Percentiles rank a stretch among this genome's conserved stretches.
These are phyloP conservation scores for Drosophila monieri DNA, from an alignment of 2,888 invertebrate species.

Conservation along the genomic window DNA sequence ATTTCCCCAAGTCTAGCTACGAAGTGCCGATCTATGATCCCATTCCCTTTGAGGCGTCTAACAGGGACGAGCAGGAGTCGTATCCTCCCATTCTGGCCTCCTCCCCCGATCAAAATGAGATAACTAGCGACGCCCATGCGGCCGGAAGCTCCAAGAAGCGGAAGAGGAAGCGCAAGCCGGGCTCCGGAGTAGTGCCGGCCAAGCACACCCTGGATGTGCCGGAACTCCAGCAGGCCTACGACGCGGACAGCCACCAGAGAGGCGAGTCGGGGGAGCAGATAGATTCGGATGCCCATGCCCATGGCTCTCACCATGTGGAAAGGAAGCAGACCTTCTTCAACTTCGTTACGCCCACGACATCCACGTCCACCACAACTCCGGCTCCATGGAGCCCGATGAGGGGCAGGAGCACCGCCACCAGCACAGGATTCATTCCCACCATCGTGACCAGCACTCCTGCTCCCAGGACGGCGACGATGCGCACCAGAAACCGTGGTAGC, in stretches of 20 bases:
- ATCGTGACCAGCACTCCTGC: conserved; percentile 50
- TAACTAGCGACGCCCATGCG: conserved; percentile 54
- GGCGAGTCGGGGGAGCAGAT: conserved; percentile 60
- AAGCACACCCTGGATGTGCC: conserved; percentile 81
- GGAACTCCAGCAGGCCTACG: conserved; percentile 81
- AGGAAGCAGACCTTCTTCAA: conserved; percentile 49
- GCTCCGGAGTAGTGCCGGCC: conserved; percentile 51
- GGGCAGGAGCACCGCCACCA: conserved; percentile 55
- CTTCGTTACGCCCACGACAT: conserved; percentile 37
- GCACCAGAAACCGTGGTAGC: conserved; percentile 42
- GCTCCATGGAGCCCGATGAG: conserved; percentile 80
- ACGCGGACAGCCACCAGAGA: conserved; percentile 51
- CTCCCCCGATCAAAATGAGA: conserved; percentile 38
- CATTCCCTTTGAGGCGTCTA: conserved; percentile 79
- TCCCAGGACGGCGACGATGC: conserved; percentile 9
- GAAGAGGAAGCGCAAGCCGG: conserved; percentile 59
- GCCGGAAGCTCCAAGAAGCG: conserved; percentile 53
- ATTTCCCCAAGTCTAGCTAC: conserved; percentile 82
- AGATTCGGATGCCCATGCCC: conserved; percentile 65
- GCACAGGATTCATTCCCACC: conserved; percentile 50
- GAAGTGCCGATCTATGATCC: conserved; percentile 83
- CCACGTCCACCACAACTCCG: conserved; percentile 42
- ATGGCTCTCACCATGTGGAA: conserved; percentile 71
- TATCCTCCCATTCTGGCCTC: conserved; percentile 73
- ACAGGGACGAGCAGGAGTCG: conserved; percentile 71